These are phyloP conservation scores for Caenorhabditis sp. DNA, from an alignment of 2,888 invertebrate genomes.

Conservation along the genomic window DNA sequence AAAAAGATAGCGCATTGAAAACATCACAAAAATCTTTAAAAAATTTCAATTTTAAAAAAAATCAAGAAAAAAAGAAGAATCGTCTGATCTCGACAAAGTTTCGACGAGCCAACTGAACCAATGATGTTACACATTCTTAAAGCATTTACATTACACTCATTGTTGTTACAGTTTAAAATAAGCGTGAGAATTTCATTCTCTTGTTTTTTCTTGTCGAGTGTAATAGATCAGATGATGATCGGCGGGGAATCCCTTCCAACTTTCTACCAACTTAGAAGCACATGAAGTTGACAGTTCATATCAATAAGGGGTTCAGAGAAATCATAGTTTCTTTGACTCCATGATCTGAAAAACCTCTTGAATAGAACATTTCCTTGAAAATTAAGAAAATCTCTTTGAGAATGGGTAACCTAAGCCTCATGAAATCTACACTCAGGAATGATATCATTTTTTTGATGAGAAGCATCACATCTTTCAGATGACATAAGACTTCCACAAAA, in stretches of 20 bases:
- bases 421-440: no score
- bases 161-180: constrained; percentile 50
- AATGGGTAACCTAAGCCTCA: no score
- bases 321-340: no score
- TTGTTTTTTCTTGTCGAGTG: neutral
- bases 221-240: neutral
- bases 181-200: constrained; percentile 1
- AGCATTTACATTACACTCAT: constrained; percentile 42
- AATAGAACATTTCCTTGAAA: no score
- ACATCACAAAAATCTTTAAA: neutral
- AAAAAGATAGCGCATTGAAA: no score
- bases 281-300: neutral
- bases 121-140: constrained; percentile 14
- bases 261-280: no score
- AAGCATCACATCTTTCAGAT: no score
- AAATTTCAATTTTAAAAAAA: neutral
- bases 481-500: no score
- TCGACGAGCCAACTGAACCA: constrained; percentile 39
- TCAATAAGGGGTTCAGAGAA: neutral
- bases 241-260: neutral
- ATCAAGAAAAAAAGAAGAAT: neutral
- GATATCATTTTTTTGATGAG: no score
- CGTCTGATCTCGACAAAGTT: constrained; percentile 26
- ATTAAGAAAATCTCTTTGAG: no score
- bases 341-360: no score